phyloP scores from a whole-genome alignment of 2,113 vertebrate species.

The Misgurnus mizolepis region DNA sequence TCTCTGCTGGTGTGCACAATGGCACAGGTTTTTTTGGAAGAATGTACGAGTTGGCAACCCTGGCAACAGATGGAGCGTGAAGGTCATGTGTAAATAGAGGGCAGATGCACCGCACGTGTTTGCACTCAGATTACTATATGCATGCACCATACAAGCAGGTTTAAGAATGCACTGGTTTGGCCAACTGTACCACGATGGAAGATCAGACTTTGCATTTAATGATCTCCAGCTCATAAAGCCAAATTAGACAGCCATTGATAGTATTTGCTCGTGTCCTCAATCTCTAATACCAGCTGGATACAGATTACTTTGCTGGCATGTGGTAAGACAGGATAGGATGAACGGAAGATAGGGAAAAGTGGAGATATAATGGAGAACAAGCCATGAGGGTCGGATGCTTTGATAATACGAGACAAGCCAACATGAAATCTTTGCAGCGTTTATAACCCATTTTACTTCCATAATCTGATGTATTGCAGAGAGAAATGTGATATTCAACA shows the following conservation, averaged over 20 bases:
- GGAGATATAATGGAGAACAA: neutral
- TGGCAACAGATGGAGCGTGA: constrained; percentile 66
- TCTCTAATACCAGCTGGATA: neutral
- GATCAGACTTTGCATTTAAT: neutral
- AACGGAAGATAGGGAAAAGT: neutral
- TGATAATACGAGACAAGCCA: neutral
- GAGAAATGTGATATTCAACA: neutral
- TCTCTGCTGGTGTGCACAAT: constrained; percentile 57
- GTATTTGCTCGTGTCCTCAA: neutral
- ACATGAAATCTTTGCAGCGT: neutral
- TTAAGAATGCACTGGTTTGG: neutral
- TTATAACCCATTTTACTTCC: neutral
- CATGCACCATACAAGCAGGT: neutral
- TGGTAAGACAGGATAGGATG: neutral
- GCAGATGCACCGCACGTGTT: neutral
- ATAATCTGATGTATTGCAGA: neutral
- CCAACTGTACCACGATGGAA: neutral
- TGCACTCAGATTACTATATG: neutral
- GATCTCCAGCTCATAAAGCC: neutral
- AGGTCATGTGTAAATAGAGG: constrained; percentile 59
- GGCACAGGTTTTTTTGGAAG: constrained; percentile 63
- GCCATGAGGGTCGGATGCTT: neutral
- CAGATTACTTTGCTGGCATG: constrained; percentile 30
- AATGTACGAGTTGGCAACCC: constrained; percentile 58
- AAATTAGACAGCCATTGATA: neutral